Conservation (phyloP, 2,113 vertebrate genomes). For the Melospiza georgiana region DNA sequence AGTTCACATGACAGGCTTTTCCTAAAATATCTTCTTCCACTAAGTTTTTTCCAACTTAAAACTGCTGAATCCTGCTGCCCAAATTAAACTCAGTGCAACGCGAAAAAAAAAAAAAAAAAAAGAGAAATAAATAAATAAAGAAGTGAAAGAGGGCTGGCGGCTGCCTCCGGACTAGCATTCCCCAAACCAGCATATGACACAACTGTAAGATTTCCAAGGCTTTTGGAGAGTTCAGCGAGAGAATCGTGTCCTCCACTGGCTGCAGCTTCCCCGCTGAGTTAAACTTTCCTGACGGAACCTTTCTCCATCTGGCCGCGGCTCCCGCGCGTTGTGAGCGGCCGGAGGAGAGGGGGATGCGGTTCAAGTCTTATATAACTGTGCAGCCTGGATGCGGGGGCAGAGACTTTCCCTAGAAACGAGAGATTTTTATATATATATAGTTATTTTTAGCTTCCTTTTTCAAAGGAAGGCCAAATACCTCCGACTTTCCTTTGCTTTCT, state of each 20-base stretch:
- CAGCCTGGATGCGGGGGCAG: slow-evolving; percentile 64
- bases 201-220: slow-evolving; percentile 73
- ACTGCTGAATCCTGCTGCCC: slow-evolving; percentile 76
- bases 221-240: slow-evolving; percentile 71
- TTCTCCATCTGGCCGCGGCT: slow-evolving; percentile 45
- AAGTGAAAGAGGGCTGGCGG: slow-evolving; percentile 48
- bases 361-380: slow-evolving; percentile 70
- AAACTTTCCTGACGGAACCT: slow-evolving; percentile 73
- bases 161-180: slow-evolving; percentile 71
- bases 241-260: slow-evolving; percentile 65
- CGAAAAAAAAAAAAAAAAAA: background rate
- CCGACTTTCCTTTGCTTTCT: slow-evolving; percentile 73
- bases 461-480: slow-evolving; percentile 71
- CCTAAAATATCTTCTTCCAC: slow-evolving; percentile 77
- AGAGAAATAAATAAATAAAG: background rate
- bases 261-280: slow-evolving; percentile 70
- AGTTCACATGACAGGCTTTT: slow-evolving; percentile 72
- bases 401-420: slow-evolving; percentile 80
- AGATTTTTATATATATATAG: slow-evolving; percentile 72
- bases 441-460: slow-evolving; percentile 65
- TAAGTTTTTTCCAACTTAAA: slow-evolving; percentile 75
- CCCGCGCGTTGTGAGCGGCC: slow-evolving; percentile 39
- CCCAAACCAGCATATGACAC: slow-evolving; percentile 74
- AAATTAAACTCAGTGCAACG: slow-evolving; percentile 62
- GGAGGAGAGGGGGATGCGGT: slow-evolving; percentile 51